A percentile compares a stretch with the other conserved stretches of the same genome.
Evolutionary conservation across 2,888 invertebrate species (phyloP).

Genomic region (Spicauda simplicius): DNA sequence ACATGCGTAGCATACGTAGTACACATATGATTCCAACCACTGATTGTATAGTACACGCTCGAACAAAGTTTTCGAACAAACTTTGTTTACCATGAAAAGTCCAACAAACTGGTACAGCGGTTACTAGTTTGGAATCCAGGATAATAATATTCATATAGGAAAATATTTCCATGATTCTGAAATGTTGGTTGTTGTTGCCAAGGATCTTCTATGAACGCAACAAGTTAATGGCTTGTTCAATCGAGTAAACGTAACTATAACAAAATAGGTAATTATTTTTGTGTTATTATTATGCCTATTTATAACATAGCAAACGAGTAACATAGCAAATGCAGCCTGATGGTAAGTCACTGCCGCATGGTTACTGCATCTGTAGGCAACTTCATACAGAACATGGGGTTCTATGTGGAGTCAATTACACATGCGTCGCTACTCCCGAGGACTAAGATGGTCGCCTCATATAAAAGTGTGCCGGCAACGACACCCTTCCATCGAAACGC

Average conservation of each 20-base stretch:
- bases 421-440: too few relatives aligned
- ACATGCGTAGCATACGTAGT: background rate
- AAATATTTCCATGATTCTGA: conserved; percentile 11
- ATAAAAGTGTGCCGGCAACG: too few relatives aligned
- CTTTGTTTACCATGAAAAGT: background rate
- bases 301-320: too few relatives aligned
- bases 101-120: background rate
- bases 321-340: too few relatives aligned
- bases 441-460: too few relatives aligned
- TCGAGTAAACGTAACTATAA: conserved; percentile 12
- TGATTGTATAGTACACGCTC: background rate
- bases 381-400: too few relatives aligned
- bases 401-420: too few relatives aligned
- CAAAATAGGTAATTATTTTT: too few relatives aligned
- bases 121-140: conserved; percentile 1
- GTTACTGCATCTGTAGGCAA: too few relatives aligned
- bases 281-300: background rate
- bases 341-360: too few relatives aligned
- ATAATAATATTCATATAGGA: conserved; percentile 11
- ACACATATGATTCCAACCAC: background rate
- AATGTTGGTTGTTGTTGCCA: conserved; percentile 18
- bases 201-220: conserved; percentile 5
- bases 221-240: conserved; percentile 10
- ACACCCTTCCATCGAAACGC: too few relatives aligned
- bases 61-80: background rate